A percentile compares a stretch with the other conserved stretches of the same genome.
These are phyloP conservation scores for Spodoptera frugiperda DNA, from an alignment of 1,140 invertebrate genomes.

Conservation along the genomic window DNA sequence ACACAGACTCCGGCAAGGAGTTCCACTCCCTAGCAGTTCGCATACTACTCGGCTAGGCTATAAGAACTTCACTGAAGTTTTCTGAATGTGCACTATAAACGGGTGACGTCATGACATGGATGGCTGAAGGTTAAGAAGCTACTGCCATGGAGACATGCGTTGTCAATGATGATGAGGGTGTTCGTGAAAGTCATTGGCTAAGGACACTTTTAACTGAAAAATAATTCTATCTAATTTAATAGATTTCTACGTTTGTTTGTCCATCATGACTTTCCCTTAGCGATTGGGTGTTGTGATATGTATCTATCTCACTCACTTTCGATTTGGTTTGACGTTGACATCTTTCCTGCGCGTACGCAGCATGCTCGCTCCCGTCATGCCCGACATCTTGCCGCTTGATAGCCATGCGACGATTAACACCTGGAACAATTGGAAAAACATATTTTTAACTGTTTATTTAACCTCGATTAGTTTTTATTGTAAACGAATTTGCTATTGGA, in stretches of 20 bases:
- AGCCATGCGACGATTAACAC: slow-evolving; percentile 75
- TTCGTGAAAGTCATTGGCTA: slow-evolving; percentile 1
- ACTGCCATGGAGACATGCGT: slow-evolving; percentile 18
- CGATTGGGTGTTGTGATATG: neutral
- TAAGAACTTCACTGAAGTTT: too few relatives aligned
- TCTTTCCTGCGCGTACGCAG: slow-evolving; percentile 90
- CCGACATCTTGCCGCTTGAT: slow-evolving; percentile 77
- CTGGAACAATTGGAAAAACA: slow-evolving; percentile 59
- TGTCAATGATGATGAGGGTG: slow-evolving; percentile 16
- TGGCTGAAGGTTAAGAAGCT: slow-evolving; percentile 31
- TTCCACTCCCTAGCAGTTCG: too few relatives aligned
- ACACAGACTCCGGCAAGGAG: too few relatives aligned
- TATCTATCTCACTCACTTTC: slow-evolving; percentile 80
- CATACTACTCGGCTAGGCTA: too few relatives aligned
- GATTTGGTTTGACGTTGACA: slow-evolving; percentile 91
- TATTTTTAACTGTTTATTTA: neutral
- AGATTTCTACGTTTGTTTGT: neutral
- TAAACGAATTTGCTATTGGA: too few relatives aligned
- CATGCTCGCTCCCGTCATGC: slow-evolving; percentile 87
- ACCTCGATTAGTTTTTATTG: too few relatives aligned
- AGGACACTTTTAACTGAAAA: neutral
- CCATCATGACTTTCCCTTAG: too few relatives aligned
- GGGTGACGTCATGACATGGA: slow-evolving; percentile 9
- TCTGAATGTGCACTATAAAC: slow-evolving; percentile 43
- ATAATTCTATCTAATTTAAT: neutral